Base-by-base conservation (phyloP, 2,113 vertebrate species). In the Rhadina sibilatrix region DNA sequence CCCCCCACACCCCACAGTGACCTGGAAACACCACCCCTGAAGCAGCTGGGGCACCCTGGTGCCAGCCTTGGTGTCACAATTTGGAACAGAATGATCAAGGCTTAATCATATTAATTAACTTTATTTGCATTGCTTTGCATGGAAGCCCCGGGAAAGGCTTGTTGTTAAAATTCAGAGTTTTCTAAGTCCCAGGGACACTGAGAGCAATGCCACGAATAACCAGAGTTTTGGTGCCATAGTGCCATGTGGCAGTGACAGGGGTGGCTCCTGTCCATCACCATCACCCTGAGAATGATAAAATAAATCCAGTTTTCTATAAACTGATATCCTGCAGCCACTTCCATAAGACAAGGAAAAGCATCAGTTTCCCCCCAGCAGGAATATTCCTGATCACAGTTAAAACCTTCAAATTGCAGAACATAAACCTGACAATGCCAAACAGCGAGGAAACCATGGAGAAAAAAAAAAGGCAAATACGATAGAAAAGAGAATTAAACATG, bases 401-500 rank as follows among this genome's bases (percentile, higher is more conserved):
- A 56, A 79, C 35, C 49, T 79, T 71, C 33, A 64, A 82, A 54
- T 11, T 9, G 2, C 47, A 77, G 42, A 16, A 50, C 50, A 47
- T 22, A 63, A 63, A 76, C 53, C 44, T 59, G 83, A 64, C 44
- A 68, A 85, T 21, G 31, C 38, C 63, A 60, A 75, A 59, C 0
- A 23, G 56, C 0, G 3, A 25, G 33, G 72, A 75, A 93, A 70
- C 12, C 23, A 61, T 4, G 31, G 80, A 54, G 40, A 90, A 75
- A 74, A 44, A 90, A 75, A 74, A 30, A 83, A 74, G 12, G 23
- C 47, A 49, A 63, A 28, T 4, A 5, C 4, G 56, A 66, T 0
- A 89, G 22, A 66, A 91, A 77, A 78, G 77, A 47, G 70, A 94
- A 88, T 78, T 17, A 65, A 83, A 76, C 23, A 8, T 11, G 25